Evolutionary conservation across 1,140 invertebrate species (phyloP).

Genomic region (Hylaeus volcanicus): DNA sequence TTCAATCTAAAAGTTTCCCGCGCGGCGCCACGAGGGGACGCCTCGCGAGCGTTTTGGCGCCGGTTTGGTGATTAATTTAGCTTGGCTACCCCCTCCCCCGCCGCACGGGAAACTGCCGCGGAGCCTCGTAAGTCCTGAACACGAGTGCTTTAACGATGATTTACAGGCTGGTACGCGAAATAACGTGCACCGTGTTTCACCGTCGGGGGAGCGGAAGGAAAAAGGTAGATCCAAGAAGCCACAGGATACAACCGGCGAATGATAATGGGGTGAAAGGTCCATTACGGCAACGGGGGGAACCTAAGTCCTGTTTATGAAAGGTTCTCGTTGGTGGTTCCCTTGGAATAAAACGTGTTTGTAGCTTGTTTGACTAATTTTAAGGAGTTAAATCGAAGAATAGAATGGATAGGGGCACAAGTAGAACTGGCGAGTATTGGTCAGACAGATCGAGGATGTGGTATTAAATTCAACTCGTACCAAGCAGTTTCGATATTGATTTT

Average conservation of each 20-base stretch:
- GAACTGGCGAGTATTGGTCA: too few relatives aligned
- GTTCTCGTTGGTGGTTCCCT: too few relatives aligned
- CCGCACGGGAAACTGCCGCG: slow-evolving; percentile 10
- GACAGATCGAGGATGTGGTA: too few relatives aligned
- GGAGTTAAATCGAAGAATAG: too few relatives aligned
- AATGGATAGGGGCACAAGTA: too few relatives aligned
- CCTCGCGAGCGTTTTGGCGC: slow-evolving; percentile 36
- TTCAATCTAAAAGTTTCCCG: slow-evolving; percentile 38
- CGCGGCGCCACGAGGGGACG: background rate
- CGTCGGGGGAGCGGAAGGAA: background rate
- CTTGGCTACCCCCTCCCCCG: background rate
- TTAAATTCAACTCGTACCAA: too few relatives aligned
- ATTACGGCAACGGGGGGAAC: background rate
- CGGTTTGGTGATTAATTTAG: slow-evolving; percentile 43
- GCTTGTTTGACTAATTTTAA: too few relatives aligned
- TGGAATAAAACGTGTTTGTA: too few relatives aligned
- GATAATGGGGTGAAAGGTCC: slow-evolving; percentile 41
- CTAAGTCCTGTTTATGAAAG: too few relatives aligned
- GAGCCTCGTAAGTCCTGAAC: slow-evolving; percentile 22
- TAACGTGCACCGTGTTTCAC: background rate
- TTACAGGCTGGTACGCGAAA: slow-evolving; percentile 31
- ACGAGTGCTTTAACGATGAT: slow-evolving; percentile 47
- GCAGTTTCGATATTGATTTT: too few relatives aligned
- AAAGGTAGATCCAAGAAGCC: background rate
- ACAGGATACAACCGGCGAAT: background rate